Conservation (phyloP, 2,113 vertebrate species). For the Podarcis muralis region DNA sequence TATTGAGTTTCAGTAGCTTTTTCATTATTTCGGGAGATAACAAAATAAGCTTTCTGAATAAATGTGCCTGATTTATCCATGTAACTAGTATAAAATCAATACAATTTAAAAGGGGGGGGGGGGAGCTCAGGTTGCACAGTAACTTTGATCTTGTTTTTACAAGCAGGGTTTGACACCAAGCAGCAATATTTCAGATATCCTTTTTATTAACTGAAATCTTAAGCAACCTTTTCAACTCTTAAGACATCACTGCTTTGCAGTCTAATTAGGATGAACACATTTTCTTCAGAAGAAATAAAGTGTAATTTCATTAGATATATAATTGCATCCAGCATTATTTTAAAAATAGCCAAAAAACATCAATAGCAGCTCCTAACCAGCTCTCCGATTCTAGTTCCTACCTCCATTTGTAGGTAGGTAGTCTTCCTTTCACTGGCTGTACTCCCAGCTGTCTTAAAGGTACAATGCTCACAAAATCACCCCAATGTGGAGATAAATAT, state of each 20-base stretch:
- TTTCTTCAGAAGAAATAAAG: not conserved
- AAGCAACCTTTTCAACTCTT: not conserved
- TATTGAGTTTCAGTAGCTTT: constrained; percentile 60
- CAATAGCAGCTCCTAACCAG: not conserved
- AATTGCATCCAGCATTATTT: not conserved
- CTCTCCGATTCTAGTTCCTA: too few species aligned
- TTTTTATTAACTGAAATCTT: not conserved
- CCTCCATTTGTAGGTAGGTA: not conserved
- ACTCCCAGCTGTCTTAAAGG: not conserved
- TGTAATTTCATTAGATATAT: not conserved
- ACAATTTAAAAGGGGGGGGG: constrained; percentile 29
- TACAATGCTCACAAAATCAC: not conserved
- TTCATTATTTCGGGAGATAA: constrained; percentile 59
- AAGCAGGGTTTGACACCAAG: constrained; percentile 19
- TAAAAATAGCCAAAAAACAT: not conserved
- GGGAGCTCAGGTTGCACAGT: constrained; percentile 1
- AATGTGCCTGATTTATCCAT: constrained; percentile 47
- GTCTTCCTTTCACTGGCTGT: not conserved
- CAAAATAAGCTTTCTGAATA: constrained; percentile 52
- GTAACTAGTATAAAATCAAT: constrained; percentile 37
- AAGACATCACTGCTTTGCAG: not conserved
- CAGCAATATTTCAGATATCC: constrained; percentile 8
- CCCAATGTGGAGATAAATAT: not conserved
- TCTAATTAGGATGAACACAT: not conserved
- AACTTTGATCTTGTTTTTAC: constrained; percentile 20